Base-by-base conservation (phyloP, 35 echinoderm and acorn worm species). In the Chiridota heheva region DNA sequence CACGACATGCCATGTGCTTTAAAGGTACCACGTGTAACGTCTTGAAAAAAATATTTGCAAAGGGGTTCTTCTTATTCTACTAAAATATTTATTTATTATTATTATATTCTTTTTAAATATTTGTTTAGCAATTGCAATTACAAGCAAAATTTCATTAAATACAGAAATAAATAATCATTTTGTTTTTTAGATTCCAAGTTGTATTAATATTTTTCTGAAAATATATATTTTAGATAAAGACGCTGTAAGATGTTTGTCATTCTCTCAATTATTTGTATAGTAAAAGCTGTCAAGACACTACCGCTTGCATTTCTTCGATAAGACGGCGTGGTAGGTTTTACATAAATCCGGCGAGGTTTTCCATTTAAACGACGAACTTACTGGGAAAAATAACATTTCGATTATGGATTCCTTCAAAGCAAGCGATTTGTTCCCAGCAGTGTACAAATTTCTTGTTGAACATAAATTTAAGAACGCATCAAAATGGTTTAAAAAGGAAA, bases 401-500 rank as follows among this genome's bases (percentile, higher is more conserved):
- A 80, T 45, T 0, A 87, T 87, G 84, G 75, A 65, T 7, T 40
- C 56, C 38, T 26, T 30, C 24, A 65, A 41, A 47, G 59, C 84
- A 33, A 87, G 84, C 47, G 25, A 64, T 25, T 68, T 87, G 42
- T 80, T 49, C 46, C 75, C 84, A 36, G 64, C 34, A 41, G 65
- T 87, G 15, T 87, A 81, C 58, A 65, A 62, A 18, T 87, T 67
- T 80, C 56, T 87, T 44, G 42, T 41, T 16, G 44, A 87, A 49
- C 64, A 87, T 38, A 87, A 87, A 63, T 47, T 87, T 15, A 22
- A 79, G 40, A 87, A 87, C 20, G 63, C 73, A 35, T 72, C 84
- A 34, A 87, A 87, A 41, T 64, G 57, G 15, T 78, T 87, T 40
- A 36, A 79, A 42, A 80, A 80, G 30, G 84, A 87, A 78, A 87